These are phyloP conservation scores for Lagopus muta DNA, from an alignment of 2,113 vertebrate genomes.

Conservation along the genomic window DNA sequence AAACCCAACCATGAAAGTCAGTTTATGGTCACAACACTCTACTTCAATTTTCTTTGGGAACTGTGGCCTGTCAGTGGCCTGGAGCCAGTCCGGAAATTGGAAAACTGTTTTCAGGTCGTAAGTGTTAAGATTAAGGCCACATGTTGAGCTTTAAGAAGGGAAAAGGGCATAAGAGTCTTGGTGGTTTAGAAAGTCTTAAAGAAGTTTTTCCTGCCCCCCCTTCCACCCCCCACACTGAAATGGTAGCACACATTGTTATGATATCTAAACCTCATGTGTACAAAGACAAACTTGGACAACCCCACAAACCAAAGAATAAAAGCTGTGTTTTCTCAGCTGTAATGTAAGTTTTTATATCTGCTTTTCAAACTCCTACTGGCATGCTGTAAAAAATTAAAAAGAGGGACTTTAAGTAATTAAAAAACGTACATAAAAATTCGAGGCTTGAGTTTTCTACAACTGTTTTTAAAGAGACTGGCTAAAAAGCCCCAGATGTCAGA, in stretches of 20 bases:
- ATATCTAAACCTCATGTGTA: conserved; percentile 82
- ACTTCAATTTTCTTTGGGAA: conserved; percentile 80
- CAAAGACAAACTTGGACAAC: conserved; percentile 88
- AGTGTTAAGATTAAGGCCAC: conserved; percentile 89
- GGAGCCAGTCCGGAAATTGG: conserved; percentile 89
- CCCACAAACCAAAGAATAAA: conserved; percentile 84
- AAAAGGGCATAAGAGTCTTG: conserved; percentile 76
- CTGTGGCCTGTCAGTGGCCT: conserved; percentile 81
- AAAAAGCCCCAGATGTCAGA: conserved; percentile 85
- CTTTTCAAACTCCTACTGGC: conserved; percentile 79
- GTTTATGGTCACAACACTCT: conserved; percentile 74
- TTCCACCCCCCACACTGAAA: conserved; percentile 63
- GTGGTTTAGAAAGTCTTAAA: conserved; percentile 69
- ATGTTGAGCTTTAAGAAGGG: conserved; percentile 79
- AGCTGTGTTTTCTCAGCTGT: conserved; percentile 91
- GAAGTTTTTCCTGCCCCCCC: conserved; percentile 8
- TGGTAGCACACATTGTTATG: conserved; percentile 77
- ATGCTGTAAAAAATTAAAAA: conserved; percentile 83
- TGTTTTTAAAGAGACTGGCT: conserved; percentile 81
- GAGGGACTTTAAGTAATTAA: conserved; percentile 83
- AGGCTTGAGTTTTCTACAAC: conserved; percentile 77
- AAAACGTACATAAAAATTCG: conserved; percentile 80
- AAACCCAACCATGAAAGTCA: conserved; percentile 83
- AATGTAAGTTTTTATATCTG: conserved; percentile 88
- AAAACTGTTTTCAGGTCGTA: conserved; percentile 89